These are phyloP conservation scores for Corapipo altera DNA, from an alignment of 2,113 vertebrate species.

Conservation along the genomic window DNA sequence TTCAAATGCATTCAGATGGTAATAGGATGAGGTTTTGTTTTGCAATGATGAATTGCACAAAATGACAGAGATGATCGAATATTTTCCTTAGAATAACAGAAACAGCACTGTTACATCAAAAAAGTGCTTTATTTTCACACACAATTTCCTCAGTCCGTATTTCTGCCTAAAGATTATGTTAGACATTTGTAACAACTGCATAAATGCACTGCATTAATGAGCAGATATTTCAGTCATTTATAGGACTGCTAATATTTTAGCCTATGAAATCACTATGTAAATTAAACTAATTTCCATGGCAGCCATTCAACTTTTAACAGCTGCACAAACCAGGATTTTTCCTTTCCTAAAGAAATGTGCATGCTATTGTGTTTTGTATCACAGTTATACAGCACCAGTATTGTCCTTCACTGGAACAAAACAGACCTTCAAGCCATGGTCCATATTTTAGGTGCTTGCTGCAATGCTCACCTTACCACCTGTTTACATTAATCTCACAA, in stretches of 20 bases:
- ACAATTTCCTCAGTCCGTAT: constrained; percentile 11
- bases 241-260: constrained; percentile 50
- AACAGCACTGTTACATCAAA: neutral
- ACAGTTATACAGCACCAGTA: neutral
- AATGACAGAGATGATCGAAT: fast-evolving
- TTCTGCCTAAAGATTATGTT: constrained; percentile 24
- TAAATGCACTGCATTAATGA: constrained; percentile 16
- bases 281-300: constrained; percentile 36
- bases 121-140: constrained; percentile 10
- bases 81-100: neutral
- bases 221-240: constrained; percentile 38
- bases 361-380: neutral
- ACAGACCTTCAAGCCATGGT: constrained; percentile 51
- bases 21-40: neutral
- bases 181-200: constrained; percentile 1
- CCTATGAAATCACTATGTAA: constrained; percentile 55
- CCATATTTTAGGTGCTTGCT: constrained; percentile 42
- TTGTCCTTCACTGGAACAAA: constrained; percentile 55
- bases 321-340: constrained; percentile 37
- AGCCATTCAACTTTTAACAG: constrained; percentile 53
- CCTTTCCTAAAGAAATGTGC: constrained; percentile 7
- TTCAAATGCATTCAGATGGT: neutral
- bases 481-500: constrained; percentile 47
- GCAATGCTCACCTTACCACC: constrained; percentile 58
- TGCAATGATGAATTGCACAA: neutral